A percentile compares a stretch with the other conserved stretches of the same genome.
Evolutionary conservation across 1,140 invertebrate genomes (phyloP).

Genomic region (Conus ventricosus): DNA sequence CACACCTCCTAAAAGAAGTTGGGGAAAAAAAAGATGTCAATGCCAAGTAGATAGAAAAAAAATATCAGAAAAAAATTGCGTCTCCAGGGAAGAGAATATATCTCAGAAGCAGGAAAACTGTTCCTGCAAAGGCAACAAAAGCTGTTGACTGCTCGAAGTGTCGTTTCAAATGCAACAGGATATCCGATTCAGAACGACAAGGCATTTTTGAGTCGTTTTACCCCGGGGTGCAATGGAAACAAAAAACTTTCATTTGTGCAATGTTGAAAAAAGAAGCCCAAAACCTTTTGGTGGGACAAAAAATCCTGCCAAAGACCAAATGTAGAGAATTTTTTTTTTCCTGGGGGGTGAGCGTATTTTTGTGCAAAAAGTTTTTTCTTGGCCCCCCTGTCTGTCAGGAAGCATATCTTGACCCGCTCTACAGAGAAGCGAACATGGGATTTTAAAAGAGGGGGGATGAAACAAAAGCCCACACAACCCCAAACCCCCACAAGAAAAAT

Average conservation of each 20-base stretch:
- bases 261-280: not conserved
- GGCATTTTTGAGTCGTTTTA: not conserved
- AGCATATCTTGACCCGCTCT: not conserved
- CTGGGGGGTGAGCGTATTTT: not conserved
- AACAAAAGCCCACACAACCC: not conserved
- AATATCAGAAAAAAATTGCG: not conserved
- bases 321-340: not conserved
- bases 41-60: not conserved
- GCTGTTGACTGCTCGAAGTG: not conserved
- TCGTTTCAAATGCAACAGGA: not conserved
- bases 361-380: not conserved
- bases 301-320: not conserved
- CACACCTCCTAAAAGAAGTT: not conserved
- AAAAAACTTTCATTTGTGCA: not conserved
- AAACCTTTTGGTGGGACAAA: not conserved
- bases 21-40: not conserved
- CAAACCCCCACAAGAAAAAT: not conserved
- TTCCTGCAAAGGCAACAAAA: not conserved
- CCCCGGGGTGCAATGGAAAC: not conserved
- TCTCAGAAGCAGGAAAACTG: not conserved
- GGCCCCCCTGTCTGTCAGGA: not conserved
- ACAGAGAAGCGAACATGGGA: not conserved
- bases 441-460: not conserved
- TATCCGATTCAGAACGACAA: not conserved
- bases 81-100: not conserved